Conservation (phyloP, 2,113 vertebrate genomes). For the Fulica atra region DNA sequence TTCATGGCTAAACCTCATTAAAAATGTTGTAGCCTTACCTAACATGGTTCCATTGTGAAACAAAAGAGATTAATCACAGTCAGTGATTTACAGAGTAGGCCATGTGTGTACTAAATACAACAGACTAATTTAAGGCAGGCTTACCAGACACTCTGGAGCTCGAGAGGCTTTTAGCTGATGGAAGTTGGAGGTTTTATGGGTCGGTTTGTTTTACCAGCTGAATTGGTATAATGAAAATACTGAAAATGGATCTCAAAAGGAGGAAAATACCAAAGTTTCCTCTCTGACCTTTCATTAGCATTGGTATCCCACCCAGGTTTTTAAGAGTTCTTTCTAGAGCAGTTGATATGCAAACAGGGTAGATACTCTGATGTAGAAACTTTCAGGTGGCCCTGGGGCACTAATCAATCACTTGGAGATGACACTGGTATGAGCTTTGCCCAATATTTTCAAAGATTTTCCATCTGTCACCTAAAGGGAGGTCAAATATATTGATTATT, state of each 20-base stretch:
- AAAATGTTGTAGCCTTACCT: not conserved
- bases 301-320: not conserved
- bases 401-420: not conserved
- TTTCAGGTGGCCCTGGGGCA: not conserved
- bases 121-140: not conserved
- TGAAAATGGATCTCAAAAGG: not conserved
- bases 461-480: not conserved
- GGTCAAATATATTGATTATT: not conserved
- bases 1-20: not conserved
- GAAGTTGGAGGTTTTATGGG: not conserved
- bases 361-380: not conserved
- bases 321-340: not conserved
- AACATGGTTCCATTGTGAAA: not conserved
- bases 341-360: not conserved
- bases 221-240: not conserved
- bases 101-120: not conserved
- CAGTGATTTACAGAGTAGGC: not conserved
- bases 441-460: not conserved
- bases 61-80: not conserved
- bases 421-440: not conserved
- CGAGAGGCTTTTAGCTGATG: not conserved
- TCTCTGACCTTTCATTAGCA: not conserved
- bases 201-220: not conserved
- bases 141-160: not conserved
- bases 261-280: not conserved